phyloP scores from a whole-genome alignment of 1,140 invertebrate genomes.

The Venustaconcha ellipsiformis region DNA sequence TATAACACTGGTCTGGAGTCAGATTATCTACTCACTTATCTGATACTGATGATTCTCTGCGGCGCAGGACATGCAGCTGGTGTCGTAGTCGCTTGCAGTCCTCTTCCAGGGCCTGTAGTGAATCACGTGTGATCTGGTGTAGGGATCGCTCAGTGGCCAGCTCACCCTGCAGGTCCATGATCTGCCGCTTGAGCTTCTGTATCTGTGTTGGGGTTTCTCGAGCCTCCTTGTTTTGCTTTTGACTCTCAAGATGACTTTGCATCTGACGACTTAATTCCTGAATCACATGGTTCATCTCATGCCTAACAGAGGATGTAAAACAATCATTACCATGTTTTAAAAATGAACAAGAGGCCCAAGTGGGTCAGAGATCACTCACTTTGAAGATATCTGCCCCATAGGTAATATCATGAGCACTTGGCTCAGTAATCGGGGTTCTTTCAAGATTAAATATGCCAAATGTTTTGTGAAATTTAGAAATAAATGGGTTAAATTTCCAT shows the following conservation, averaged over 20 bases:
- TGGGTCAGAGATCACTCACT: not conserved
- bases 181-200: conserved; percentile 22
- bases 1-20: not conserved
- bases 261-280: conserved; percentile 59
- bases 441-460: no score
- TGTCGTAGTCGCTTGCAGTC: conserved; percentile 56
- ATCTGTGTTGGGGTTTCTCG: not conserved
- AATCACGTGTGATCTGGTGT: conserved; percentile 57
- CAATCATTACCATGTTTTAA: conserved; percentile 1
- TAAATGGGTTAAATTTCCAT: no score
- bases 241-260: conserved; percentile 48
- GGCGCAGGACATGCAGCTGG: conserved; percentile 42
- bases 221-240: conserved; percentile 19
- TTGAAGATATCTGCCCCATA: no score
- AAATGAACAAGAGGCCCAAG: not conserved
- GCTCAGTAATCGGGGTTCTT: no score
- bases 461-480: no score
- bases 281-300: conserved; percentile 60
- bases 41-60: conserved; percentile 30
- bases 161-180: conserved; percentile 48
- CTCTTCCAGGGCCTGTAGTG: conserved; percentile 57
- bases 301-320: conserved; percentile 37
- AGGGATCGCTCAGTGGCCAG: conserved; percentile 59
- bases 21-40: conserved; percentile 44
- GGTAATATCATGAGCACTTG: no score